A percentile compares a stretch with the other conserved stretches of the same genome.
Evolutionary conservation across 2,113 vertebrate genomes (phyloP).

Genomic region (Solenodon paradoxus): DNA sequence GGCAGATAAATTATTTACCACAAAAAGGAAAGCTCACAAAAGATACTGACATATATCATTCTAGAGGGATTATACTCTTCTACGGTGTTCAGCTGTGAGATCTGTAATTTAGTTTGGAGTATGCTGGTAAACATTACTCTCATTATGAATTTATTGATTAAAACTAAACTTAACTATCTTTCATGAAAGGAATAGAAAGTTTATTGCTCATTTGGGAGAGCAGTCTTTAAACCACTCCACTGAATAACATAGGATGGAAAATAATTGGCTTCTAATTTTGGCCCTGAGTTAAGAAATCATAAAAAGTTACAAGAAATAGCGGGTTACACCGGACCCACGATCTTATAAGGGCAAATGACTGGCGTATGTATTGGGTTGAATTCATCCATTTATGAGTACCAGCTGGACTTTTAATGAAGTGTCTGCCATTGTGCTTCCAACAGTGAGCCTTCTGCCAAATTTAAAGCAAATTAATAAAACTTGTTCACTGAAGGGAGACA

Average conservation of each 20-base stretch:
- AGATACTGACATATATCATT: not conserved
- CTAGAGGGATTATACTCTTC: not conserved
- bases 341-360: not conserved
- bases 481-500: not conserved
- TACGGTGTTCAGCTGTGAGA: not conserved
- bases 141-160: not conserved
- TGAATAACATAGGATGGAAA: not conserved
- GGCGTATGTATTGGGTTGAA: not conserved
- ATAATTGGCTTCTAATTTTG: not conserved
- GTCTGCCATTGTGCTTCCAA: not conserved
- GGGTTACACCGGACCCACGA: not conserved
- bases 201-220: not conserved
- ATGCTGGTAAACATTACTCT: not conserved
- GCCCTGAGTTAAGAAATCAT: no score
- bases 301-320: not conserved
- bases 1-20: not conserved
- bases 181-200: not conserved
- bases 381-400: not conserved
- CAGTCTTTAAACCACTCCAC: no score
- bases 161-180: not conserved
- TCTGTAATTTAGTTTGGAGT: not conserved
- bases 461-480: conserved; percentile 35
- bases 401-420: not conserved
- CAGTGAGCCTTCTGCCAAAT: not conserved
- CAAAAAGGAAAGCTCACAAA: not conserved